Percentiles rank a stretch among this genome's conserved stretches.
phyloP scores from a whole-genome alignment of 2,113 vertebrate genomes.

The Oncorhynchus keta region DNA sequence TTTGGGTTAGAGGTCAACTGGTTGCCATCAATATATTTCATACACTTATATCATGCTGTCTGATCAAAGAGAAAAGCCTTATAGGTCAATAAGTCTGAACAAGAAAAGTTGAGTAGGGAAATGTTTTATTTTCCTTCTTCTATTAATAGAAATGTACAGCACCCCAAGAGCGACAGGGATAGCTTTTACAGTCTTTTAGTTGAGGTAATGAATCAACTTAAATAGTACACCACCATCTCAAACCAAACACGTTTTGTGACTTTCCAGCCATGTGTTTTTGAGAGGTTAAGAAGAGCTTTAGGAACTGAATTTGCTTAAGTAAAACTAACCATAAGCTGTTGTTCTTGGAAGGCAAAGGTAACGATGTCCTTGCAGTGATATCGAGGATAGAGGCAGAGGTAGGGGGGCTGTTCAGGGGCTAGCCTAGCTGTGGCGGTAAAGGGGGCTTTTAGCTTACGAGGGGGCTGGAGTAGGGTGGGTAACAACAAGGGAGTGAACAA shows the following conservation, averaged over 20 bases:
- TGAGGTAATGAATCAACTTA: not conserved
- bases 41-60: no score
- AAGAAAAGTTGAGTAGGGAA: no score
- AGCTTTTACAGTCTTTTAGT: not conserved
- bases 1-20: no score
- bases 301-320: constrained; percentile 3
- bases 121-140: no score
- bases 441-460: not conserved
- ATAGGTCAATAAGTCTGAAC: no score
- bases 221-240: not conserved
- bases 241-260: constrained; percentile 4
- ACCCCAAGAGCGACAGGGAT: not conserved
- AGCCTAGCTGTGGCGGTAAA: not conserved
- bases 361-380: not conserved
- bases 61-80: no score
- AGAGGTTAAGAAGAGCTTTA: constrained; percentile 20
- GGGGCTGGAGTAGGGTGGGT: no score
- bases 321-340: constrained; percentile 21
- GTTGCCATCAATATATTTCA: no score
- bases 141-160: no score
- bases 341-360: constrained; percentile 23
- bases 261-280: constrained; percentile 2
- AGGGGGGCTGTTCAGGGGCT: not conserved
- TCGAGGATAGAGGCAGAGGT: not conserved
- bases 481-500: not conserved